A percentile compares a stretch with the other conserved stretches of the same genome.
Conservation (phyloP, 2,888 invertebrate genomes). For the Acleris holmiana region DNA sequence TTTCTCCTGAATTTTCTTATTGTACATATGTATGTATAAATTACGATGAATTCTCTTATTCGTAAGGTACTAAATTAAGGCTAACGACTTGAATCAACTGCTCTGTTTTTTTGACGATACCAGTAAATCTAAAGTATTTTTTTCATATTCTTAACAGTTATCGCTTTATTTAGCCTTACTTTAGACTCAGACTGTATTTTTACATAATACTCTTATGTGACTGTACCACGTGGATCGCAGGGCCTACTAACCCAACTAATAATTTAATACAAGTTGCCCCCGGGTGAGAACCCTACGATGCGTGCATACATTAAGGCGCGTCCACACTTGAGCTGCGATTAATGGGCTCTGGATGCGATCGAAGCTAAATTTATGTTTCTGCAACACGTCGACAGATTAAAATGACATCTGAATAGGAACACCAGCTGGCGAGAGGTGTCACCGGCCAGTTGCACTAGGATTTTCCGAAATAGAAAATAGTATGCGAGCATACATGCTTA, state of each 20-base stretch:
- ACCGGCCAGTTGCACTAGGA: conserved; percentile 30
- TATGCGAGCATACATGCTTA: background rate
- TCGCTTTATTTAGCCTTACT: too few relatives aligned
- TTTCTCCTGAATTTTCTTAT: too few relatives aligned
- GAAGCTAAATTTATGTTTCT: conserved; percentile 80
- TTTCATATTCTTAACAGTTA: too few relatives aligned
- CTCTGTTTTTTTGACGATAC: too few relatives aligned
- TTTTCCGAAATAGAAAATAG: conserved; percentile 40
- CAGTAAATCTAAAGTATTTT: too few relatives aligned
- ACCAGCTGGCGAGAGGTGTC: conserved; percentile 54
- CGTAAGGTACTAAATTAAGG: too few relatives aligned
- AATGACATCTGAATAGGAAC: conserved; percentile 58
- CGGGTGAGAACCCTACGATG: conserved; percentile 54
- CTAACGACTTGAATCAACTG: too few relatives aligned
- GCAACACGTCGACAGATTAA: conserved; percentile 71
- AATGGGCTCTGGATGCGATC: conserved; percentile 75
- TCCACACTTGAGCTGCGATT: conserved; percentile 77
- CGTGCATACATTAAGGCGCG: conserved; percentile 72
- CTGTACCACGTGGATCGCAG: too few relatives aligned
- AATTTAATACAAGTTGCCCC: background rate
- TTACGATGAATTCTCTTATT: too few relatives aligned
- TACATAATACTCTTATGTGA: too few relatives aligned
- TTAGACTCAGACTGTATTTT: too few relatives aligned
- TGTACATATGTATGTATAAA: too few relatives aligned
- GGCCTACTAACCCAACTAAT: background rate